Evolutionary conservation across 2,888 invertebrate genomes (phyloP).

Genomic region (Tipula unca): DNA sequence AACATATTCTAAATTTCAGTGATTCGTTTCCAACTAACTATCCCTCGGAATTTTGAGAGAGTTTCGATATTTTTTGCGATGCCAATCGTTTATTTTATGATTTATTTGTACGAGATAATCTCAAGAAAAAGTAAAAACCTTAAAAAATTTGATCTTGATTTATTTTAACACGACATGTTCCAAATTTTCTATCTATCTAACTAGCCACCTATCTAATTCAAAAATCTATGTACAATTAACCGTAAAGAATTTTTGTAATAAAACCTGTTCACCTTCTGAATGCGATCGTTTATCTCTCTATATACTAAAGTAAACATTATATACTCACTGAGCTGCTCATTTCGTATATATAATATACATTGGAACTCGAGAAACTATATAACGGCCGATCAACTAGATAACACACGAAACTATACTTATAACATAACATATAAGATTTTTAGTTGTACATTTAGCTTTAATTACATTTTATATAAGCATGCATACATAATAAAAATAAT

Average conservation of each 20-base stretch:
- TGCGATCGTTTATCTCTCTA: not conserved
- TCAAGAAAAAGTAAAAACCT: not conserved
- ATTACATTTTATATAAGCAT: not conserved
- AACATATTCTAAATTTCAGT: too few species aligned
- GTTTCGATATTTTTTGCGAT: not conserved
- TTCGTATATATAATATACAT: not conserved
- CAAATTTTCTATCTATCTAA: not conserved
- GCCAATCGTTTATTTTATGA: not conserved
- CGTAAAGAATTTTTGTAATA: not conserved
- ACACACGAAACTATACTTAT: not conserved
- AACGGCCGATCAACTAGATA: slow-evolving; percentile 8
- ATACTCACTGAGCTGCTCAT: not conserved
- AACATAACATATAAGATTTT: not conserved
- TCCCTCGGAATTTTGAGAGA: too few species aligned
- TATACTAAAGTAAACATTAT: not conserved
- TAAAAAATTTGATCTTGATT: not conserved
- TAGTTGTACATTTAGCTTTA: not conserved
- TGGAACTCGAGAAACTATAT: not conserved
- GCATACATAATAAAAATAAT: not conserved
- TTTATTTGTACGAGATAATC: not conserved
- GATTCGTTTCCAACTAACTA: too few species aligned
- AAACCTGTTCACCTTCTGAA: not conserved
- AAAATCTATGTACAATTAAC: not conserved
- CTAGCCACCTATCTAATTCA: too few species aligned
- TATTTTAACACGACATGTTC: not conserved